phyloP scores from a whole-genome alignment of 2,888 invertebrate species.

The Harpalus rubripes region DNA sequence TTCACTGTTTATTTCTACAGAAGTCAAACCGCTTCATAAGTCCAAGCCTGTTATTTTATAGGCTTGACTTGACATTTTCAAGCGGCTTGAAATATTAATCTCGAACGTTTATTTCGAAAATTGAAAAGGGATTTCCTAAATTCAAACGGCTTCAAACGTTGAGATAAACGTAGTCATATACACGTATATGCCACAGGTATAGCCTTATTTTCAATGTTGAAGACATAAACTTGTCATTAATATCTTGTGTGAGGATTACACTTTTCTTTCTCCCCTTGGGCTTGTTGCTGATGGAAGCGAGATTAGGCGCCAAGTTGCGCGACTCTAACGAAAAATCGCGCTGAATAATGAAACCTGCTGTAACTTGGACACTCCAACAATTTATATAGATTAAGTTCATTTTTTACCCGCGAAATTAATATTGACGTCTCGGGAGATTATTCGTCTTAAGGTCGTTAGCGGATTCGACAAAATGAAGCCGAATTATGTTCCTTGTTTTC shows the following conservation, averaged over 20 bases:
- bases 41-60: too few relatives aligned
- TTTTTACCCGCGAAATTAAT: slow-evolving; percentile 58
- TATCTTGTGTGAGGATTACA: background rate
- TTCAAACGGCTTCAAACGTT: too few relatives aligned
- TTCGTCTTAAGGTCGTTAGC: slow-evolving; percentile 45
- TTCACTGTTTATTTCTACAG: too few relatives aligned
- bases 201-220: background rate
- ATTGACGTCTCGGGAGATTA: slow-evolving; percentile 58
- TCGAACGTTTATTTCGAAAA: too few relatives aligned
- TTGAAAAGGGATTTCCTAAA: too few relatives aligned
- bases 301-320: slow-evolving; percentile 60
- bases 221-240: background rate
- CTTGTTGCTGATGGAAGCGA: slow-evolving; percentile 58
- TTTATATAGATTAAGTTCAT: slow-evolving; percentile 64
- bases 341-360: slow-evolving; percentile 62
- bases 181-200: too few relatives aligned
- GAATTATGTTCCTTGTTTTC: slow-evolving; percentile 36
- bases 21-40: too few relatives aligned
- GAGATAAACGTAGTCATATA: too few relatives aligned
- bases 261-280: background rate
- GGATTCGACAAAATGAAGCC: slow-evolving; percentile 45
- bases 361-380: slow-evolving; percentile 61
- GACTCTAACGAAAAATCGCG: slow-evolving; percentile 56
- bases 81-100: too few relatives aligned
- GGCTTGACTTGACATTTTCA: too few relatives aligned